These are phyloP conservation scores for Torymus aiolomorphi DNA, from an alignment of 2,888 invertebrate species.

Conservation along the genomic window DNA sequence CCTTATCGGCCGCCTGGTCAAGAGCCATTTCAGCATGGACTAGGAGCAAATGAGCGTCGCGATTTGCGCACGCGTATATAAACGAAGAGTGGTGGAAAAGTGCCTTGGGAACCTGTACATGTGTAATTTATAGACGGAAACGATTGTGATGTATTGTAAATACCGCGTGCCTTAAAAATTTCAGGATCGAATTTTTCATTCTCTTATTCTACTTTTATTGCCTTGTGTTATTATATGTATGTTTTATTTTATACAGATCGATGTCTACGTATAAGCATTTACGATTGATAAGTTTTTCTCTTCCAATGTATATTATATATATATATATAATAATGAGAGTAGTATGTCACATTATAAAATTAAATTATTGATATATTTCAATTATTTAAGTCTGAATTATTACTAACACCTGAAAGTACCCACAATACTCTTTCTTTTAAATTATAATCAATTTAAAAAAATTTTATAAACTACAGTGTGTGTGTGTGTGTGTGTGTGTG, in stretches of 20 bases:
- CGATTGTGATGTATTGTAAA: constrained; percentile 38
- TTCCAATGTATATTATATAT: constrained; percentile 13
- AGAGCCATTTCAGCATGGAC: constrained; percentile 75
- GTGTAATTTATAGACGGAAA: constrained; percentile 29
- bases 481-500: no score
- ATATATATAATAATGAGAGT: no score
- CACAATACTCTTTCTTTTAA: no score
- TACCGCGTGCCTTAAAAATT: constrained; percentile 26
- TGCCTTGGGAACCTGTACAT: neutral
- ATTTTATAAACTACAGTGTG: constrained; percentile 2
- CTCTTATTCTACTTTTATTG: constrained; percentile 24
- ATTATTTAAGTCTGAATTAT: no score
- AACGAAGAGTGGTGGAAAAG: neutral
- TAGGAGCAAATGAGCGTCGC: neutral
- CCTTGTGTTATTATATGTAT: constrained; percentile 4
- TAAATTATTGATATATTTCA: no score
- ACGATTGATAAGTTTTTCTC: constrained; percentile 19
- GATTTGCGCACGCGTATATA: neutral
- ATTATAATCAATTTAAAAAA: neutral
- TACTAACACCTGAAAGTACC: no score
- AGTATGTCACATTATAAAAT: no score
- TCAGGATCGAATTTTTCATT: constrained; percentile 8
- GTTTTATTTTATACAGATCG: constrained; percentile 19
- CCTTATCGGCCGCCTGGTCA: constrained; percentile 83
- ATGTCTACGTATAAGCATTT: constrained; percentile 15